Conservation (phyloP, 2,113 vertebrate species). For the Pseudorasbora parva region DNA sequence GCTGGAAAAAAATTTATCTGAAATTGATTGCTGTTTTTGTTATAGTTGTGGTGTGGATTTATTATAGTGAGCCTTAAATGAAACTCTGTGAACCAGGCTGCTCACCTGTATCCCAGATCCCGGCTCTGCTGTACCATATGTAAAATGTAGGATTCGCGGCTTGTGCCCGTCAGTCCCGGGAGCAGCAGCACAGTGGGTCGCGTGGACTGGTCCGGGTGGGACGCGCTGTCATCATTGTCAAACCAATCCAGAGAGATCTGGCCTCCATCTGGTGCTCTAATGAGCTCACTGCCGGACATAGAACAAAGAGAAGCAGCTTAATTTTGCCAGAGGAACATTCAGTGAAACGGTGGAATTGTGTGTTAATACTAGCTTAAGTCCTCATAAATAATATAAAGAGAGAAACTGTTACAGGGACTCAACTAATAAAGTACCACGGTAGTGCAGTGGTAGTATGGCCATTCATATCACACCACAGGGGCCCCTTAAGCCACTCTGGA, state of each 20-base stretch:
- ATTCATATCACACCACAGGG: neutral
- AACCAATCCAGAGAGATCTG: constrained; percentile 99
- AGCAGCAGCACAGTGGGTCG: constrained; percentile 91
- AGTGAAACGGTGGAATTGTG: neutral
- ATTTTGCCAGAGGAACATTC: constrained; percentile 29
- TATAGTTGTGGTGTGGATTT: too few species aligned
- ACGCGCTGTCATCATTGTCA: constrained; percentile 85
- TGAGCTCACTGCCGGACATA: constrained; percentile 86
- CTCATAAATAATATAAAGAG: neutral
- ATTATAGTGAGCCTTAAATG: too few species aligned
- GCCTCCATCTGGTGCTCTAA: constrained; percentile 96
- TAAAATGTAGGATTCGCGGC: constrained; percentile 96
- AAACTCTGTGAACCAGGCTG: neutral
- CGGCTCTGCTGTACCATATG: constrained; percentile 96
- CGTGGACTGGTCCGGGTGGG: constrained; percentile 80
- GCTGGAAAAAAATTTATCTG: too few species aligned
- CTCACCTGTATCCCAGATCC: constrained; percentile 93
- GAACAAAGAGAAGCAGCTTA: constrained; percentile 38
- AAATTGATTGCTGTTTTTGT: too few species aligned
- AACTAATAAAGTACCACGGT: neutral
- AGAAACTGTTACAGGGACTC: constrained; percentile 9
- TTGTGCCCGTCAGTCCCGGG: constrained; percentile 96
- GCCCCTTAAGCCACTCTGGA: neutral
- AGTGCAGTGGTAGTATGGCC: neutral
- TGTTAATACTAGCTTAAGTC: constrained; percentile 2